Percentiles rank a stretch among this genome's conserved stretches.
These are phyloP conservation scores for Apeltes quadracus DNA, from an alignment of 2,113 vertebrate species.

Conservation along the genomic window DNA sequence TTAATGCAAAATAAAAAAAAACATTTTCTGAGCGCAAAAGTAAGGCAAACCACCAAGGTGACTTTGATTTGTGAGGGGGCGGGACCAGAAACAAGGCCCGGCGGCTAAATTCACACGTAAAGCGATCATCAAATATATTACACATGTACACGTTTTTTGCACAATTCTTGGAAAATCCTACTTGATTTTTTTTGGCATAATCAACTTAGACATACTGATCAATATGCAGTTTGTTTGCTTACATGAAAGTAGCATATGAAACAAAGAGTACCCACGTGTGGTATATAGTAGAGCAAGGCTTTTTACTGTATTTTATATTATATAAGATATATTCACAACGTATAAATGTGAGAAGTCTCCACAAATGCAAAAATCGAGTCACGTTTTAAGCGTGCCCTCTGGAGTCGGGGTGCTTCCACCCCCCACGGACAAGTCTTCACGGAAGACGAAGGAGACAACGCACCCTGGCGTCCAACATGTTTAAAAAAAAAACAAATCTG, in stretches of 20 bases:
- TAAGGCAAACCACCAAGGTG: constrained; percentile 72
- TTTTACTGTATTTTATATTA: constrained; percentile 60
- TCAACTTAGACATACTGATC: constrained; percentile 76
- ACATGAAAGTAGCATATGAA: constrained; percentile 77
- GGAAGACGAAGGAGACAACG: constrained; percentile 86
- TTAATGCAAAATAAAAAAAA: constrained; percentile 41
- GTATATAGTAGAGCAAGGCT: constrained; percentile 72
- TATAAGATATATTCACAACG: constrained; percentile 74
- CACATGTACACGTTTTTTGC: constrained; percentile 71
- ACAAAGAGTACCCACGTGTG: constrained; percentile 74
- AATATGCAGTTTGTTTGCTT: constrained; percentile 67
- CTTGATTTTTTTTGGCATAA: constrained; percentile 77
- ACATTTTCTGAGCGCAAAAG: constrained; percentile 55
- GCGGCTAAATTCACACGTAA: constrained; percentile 66
- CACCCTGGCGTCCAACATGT: constrained; percentile 56
- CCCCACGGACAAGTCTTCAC: constrained; percentile 88
- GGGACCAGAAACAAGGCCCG: constrained; percentile 69
- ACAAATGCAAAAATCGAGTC: constrained; percentile 82
- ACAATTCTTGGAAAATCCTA: constrained; percentile 71
- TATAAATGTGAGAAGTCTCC: constrained; percentile 86
- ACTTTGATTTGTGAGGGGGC: constrained; percentile 56
- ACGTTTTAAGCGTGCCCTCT: constrained; percentile 70
- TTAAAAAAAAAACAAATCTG: constrained; percentile 42
- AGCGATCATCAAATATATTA: constrained; percentile 80
- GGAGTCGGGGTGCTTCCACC: constrained; percentile 62